Evolutionary conservation across 1,140 invertebrate species (phyloP).

Genomic region (Philopotamus ludificatus): DNA sequence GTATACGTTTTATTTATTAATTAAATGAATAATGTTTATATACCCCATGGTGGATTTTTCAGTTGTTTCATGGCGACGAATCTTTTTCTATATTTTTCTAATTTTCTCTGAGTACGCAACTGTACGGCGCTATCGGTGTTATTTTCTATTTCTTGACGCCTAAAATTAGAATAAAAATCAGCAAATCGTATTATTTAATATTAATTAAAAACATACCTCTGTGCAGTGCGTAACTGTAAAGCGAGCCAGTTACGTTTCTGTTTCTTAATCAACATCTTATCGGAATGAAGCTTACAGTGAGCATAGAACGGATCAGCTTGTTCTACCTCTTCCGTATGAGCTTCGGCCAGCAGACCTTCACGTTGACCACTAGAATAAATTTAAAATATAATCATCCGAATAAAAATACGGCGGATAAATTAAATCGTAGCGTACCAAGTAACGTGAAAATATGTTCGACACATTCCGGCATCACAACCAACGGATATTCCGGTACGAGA

Average conservation of each 20-base stretch:
- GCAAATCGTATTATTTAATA: conserved; percentile 15
- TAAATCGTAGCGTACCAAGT: too few relatives aligned
- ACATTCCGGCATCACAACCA: conserved; percentile 96
- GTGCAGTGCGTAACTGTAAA: conserved; percentile 77
- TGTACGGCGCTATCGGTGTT: conserved; percentile 65
- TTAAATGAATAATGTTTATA: conserved; percentile 39
- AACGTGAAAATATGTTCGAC: conserved; percentile 95
- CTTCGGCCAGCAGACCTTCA: conserved; percentile 89
- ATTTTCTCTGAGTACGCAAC: conserved; percentile 72
- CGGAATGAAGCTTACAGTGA: conserved; percentile 90
- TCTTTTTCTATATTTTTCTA: conserved; percentile 74
- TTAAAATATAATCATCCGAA: conserved; percentile 19
- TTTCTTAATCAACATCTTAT: conserved; percentile 75
- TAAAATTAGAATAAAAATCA: conserved; percentile 32
- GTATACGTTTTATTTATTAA: background rate
- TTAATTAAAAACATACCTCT: conserved; percentile 52
- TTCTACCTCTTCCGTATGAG: conserved; percentile 88
- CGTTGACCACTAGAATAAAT: conserved; percentile 77
- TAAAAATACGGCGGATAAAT: too few relatives aligned
- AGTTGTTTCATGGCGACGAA: conserved; percentile 72
- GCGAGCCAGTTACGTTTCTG: conserved; percentile 87
- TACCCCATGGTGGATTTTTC: conserved; percentile 83
- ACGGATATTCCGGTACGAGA: conserved; percentile 92
- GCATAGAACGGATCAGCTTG: conserved; percentile 97
- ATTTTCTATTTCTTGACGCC: conserved; percentile 49